Percentiles rank a stretch among this genome's conserved stretches.
Conservation (phyloP, 2,888 invertebrate genomes). For the Aphelenchoides bicaudatus region DNA sequence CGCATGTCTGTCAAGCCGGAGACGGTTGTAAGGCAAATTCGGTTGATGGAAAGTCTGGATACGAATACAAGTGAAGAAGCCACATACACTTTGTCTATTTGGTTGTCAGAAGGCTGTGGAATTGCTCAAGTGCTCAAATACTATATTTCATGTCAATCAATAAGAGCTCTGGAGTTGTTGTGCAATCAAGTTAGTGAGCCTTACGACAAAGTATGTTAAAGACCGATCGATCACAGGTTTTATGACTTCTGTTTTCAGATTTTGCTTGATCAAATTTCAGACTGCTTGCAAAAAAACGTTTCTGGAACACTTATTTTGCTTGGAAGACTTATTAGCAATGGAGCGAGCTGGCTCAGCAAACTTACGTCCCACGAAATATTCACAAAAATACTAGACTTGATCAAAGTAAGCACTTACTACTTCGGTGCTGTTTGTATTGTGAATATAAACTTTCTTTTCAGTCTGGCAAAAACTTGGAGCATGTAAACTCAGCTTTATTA, state of each 20-base stretch:
- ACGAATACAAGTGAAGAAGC: slow-evolving; percentile 35
- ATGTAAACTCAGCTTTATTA: slow-evolving; percentile 33
- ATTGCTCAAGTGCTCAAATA: slow-evolving; percentile 35
- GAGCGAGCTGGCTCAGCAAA: slow-evolving; percentile 37
- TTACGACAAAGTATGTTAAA: slow-evolving; percentile 33
- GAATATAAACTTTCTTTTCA: slow-evolving; percentile 17
- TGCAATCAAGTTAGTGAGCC: slow-evolving; percentile 35
- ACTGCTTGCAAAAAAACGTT: slow-evolving; percentile 20
- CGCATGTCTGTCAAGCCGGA: slow-evolving; percentile 5
- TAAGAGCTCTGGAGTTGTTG: slow-evolving; percentile 37
- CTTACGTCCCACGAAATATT: slow-evolving; percentile 36
- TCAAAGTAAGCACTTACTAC: slow-evolving; percentile 22
- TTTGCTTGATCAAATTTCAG: slow-evolving; percentile 26
- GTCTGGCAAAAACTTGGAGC: slow-evolving; percentile 11
- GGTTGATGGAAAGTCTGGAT: slow-evolving; percentile 36
- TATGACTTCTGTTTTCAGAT: slow-evolving; percentile 21
- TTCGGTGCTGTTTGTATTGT: too few species aligned
- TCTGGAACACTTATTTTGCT: slow-evolving; percentile 26
- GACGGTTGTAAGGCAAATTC: slow-evolving; percentile 24
- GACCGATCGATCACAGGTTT: neutral
- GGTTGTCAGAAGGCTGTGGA: slow-evolving; percentile 17
- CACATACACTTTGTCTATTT: too few species aligned
- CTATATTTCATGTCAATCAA: slow-evolving; percentile 31
- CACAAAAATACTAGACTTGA: slow-evolving; percentile 24
- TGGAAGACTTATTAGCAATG: slow-evolving; percentile 33